A percentile compares a stretch with the other conserved stretches of the same genome.
These are phyloP conservation scores for Nestor notabilis DNA, from an alignment of 2,113 vertebrate genomes.

Conservation along the genomic window DNA sequence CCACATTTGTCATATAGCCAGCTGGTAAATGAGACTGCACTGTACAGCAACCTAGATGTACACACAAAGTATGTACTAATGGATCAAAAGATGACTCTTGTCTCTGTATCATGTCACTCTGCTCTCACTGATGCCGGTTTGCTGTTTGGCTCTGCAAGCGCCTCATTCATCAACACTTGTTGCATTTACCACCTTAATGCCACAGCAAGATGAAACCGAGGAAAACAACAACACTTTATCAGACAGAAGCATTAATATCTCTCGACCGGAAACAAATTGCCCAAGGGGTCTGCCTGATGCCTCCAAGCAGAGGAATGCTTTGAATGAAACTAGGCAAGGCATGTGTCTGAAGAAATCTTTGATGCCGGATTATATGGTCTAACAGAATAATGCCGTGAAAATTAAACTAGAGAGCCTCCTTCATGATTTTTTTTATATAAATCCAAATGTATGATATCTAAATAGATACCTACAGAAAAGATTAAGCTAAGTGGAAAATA, in stretches of 20 bases:
- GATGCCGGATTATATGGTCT: constrained; percentile 26
- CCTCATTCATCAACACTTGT: constrained; percentile 25
- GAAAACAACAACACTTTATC: constrained; percentile 46
- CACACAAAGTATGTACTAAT: neutral
- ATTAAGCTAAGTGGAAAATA: neutral
- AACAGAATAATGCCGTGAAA: neutral
- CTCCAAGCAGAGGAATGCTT: constrained; percentile 6
- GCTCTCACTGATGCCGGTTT: neutral
- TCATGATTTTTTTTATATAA: neutral
- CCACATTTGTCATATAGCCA: neutral
- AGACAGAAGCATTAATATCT: constrained; percentile 17
- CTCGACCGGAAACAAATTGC: constrained; percentile 38
- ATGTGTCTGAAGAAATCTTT: neutral
- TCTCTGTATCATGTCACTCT: neutral
- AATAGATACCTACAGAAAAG: neutral
- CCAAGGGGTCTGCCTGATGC: neutral
- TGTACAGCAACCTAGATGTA: neutral
- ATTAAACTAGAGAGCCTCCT: neutral
- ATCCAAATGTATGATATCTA: neutral
- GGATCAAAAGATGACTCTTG: neutral
- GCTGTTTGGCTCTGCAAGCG: neutral
- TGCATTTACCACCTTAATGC: neutral
- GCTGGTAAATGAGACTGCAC: neutral
- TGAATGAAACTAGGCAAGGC: neutral
- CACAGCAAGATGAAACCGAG: constrained; percentile 1